Conservation (phyloP, 2,113 vertebrate genomes). For the Gymnarchus niloticus region DNA sequence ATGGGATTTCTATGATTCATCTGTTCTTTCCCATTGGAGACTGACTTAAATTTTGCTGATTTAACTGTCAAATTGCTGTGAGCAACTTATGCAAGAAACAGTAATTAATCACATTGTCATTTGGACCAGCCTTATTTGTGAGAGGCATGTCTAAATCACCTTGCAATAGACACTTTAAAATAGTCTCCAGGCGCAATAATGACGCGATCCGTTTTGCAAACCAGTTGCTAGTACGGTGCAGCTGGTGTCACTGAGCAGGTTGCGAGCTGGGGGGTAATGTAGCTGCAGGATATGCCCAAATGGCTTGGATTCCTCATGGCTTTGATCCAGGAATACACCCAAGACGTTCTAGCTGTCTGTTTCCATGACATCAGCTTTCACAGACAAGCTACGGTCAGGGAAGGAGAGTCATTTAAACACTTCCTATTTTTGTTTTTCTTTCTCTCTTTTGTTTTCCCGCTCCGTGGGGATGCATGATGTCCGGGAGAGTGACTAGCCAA, state of each 20-base stretch:
- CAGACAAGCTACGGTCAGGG: not conserved
- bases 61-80: not conserved
- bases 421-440: slow-evolving; percentile 12
- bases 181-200: not conserved
- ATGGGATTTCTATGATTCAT: not conserved
- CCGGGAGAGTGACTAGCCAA: not conserved
- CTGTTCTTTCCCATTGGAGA: not conserved
- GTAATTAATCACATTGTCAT: not conserved
- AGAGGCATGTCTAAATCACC: not conserved
- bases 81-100: not conserved
- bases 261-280: not conserved
- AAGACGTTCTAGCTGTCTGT: not conserved
- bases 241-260: not conserved
- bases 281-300: not conserved
- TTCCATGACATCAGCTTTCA: not conserved
- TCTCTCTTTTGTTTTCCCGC: not conserved
- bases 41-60: not conserved
- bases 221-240: not conserved
- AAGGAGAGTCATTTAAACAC: slow-evolving; percentile 8
- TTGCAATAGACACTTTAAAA: not conserved
- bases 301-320: not conserved
- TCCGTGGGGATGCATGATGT: not conserved
- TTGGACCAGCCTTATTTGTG: not conserved
- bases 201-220: not conserved
- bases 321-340: too few relatives aligned